Base-by-base conservation (phyloP, 2,888 invertebrate genomes). In the Cyclophora albipunctata region DNA sequence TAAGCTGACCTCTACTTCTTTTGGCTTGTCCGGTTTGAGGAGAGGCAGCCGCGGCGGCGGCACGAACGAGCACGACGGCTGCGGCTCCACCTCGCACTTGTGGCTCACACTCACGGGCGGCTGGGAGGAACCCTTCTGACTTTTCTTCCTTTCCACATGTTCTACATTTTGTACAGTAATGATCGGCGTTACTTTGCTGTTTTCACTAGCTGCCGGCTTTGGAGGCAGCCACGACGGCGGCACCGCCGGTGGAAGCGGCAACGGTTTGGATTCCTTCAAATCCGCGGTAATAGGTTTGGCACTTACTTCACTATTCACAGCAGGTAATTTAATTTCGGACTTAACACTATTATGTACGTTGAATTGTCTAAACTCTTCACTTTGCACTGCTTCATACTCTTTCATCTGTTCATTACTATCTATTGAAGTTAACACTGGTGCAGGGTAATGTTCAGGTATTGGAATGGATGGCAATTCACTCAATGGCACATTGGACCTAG, bases 1-100 rank as follows among this genome's bases (percentile, higher is more conserved):
- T 69, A 64, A 60, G 78, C 88, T 88, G 82, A 88, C 88, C 88
- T 88, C 88, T 58, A 85, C 85, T 82, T 88, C 88, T 79, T 82
- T 81, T 6, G 81, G 71, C 58, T 73, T 79, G 62, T 72, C 73
- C 48, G 81, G 81, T 71, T 81, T 85, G 58, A 81, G 79, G 59
- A 80, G 86, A 48, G 70, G 66, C 54, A 62, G 65, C 45, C 74
- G 64, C 53, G 63, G 64, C 40, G 75, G 71, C 50, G 76, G 71
- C 50, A 63, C 73, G 64, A 75, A 85, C 34, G 88, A 88, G 63
- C 88, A 87, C 56, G 88, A 84, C 40, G 88, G 84, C 58, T 80
- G 80, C 47, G 76, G 74, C 47, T 85, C 81, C 44, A 58, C 62
- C 20, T 20, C 20, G 20, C 20, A 20, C 20, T 20, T 20, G 53